Conservation (phyloP, 1,140 invertebrate genomes). For the Oppia nitens region DNA sequence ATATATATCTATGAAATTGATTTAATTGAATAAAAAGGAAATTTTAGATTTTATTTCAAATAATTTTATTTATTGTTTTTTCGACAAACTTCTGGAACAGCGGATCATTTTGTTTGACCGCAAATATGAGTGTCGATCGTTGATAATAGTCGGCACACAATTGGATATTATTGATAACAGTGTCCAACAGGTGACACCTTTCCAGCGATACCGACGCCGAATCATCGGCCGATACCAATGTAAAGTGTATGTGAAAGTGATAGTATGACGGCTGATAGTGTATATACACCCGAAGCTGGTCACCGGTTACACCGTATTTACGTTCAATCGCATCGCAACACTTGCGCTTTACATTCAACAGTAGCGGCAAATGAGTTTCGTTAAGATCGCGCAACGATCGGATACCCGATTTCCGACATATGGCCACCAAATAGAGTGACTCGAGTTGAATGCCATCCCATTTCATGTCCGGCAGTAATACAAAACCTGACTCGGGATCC, state of each 20-base stretch:
- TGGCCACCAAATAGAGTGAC: constrained; percentile 62
- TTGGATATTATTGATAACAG: constrained; percentile 82
- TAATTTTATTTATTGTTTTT: too few relatives aligned
- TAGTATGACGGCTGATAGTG: constrained; percentile 96
- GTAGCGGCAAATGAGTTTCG: constrained; percentile 52
- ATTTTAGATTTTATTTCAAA: too few relatives aligned
- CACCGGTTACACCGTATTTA: constrained; percentile 51
- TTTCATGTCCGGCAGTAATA: constrained; percentile 34
- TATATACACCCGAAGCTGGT: constrained; percentile 58
- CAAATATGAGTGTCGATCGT: constrained; percentile 45
- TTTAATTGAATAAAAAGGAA: too few relatives aligned
- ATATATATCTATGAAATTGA: too few relatives aligned
- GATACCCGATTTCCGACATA: constrained; percentile 50
- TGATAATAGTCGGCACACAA: constrained; percentile 63
- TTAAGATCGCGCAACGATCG: constrained; percentile 68
- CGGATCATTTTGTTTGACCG: constrained; percentile 19
- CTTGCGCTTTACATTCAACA: constrained; percentile 59
- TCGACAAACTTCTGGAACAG: too few relatives aligned
- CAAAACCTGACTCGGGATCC: constrained; percentile 60
- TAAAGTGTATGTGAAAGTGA: constrained; percentile 88
- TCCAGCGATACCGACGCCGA: constrained; percentile 46
- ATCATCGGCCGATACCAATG: constrained; percentile 57
- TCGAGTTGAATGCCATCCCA: constrained; percentile 52
- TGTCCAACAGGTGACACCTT: constrained; percentile 63
- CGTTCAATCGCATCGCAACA: constrained; percentile 55